Evolutionary conservation across 2,113 vertebrate species (phyloP).

Genomic region (Heterotis niloticus): DNA sequence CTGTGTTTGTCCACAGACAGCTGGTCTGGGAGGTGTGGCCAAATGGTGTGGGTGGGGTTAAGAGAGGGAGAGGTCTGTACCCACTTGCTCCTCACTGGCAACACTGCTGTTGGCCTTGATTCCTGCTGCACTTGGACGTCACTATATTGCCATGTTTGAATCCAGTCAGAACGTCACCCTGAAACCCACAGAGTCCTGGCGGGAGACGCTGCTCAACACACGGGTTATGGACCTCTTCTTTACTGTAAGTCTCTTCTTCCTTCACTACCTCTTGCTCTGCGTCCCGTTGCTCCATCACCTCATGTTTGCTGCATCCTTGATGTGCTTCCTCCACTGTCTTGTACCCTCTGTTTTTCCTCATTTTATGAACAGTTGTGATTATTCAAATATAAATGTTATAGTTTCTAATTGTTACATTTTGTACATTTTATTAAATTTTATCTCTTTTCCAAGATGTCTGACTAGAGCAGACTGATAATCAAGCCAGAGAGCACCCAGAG

Average conservation of each 20-base stretch:
- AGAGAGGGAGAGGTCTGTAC: background rate
- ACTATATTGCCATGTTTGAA: conserved; percentile 99
- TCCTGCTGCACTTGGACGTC: conserved; percentile 90
- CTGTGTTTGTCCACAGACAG: background rate
- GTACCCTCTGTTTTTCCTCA: background rate
- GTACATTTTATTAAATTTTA: too few relatives aligned
- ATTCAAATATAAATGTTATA: background rate
- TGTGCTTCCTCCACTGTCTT: background rate
- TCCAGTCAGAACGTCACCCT: conserved; percentile 96
- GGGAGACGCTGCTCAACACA: conserved; percentile 93
- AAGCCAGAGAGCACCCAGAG: too few relatives aligned
- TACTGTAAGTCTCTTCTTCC: conserved; percentile 76
- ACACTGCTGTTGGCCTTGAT: conserved; percentile 95
- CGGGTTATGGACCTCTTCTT: conserved; percentile 99
- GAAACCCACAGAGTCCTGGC: conserved; percentile 96
- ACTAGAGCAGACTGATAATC: too few relatives aligned
- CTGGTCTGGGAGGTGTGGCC: conserved; percentile 9
- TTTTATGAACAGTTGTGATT: background rate
- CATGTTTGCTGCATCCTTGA: background rate
- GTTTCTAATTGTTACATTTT: too few relatives aligned
- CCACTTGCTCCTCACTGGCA: conserved; percentile 30
- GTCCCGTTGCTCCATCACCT: background rate
- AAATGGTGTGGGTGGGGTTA: background rate
- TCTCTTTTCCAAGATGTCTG: too few relatives aligned
- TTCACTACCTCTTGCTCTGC: background rate